These are phyloP conservation scores for Drosophila ogumai DNA, from an alignment of 1,140 invertebrate species.

Conservation along the genomic window DNA sequence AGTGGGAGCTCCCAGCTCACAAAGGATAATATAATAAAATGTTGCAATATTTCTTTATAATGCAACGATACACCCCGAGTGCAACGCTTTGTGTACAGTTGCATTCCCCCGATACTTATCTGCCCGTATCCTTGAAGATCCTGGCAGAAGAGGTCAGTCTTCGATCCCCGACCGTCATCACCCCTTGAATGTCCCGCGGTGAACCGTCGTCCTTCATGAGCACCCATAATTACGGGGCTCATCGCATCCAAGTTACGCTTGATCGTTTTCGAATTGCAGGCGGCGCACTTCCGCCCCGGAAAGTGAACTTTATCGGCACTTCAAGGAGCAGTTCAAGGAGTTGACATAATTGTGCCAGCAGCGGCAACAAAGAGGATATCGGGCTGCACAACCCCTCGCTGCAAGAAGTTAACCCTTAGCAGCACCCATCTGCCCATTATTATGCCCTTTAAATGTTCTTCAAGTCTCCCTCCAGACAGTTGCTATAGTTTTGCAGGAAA, in stretches of 20 bases:
- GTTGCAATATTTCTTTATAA: conserved; percentile 1
- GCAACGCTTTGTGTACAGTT: conserved; percentile 24
- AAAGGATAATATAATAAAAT: conserved; percentile 9
- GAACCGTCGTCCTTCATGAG: conserved; percentile 50
- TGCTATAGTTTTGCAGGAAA: conserved; percentile 58
- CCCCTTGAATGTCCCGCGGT: conserved; percentile 50
- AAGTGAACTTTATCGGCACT: conserved; percentile 47
- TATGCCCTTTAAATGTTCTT: background rate
- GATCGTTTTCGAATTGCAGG: conserved; percentile 80
- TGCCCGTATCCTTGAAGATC: conserved; percentile 43
- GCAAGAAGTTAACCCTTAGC: conserved; percentile 55
- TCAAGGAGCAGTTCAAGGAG: conserved; percentile 66
- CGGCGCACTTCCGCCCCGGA: conserved; percentile 64
- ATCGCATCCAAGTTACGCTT: conserved; percentile 69
- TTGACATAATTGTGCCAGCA: conserved; percentile 82
- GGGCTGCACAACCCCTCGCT: conserved; percentile 35
- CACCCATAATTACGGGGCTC: conserved; percentile 71
- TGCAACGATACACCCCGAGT: conserved; percentile 12
- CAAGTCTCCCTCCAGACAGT: conserved; percentile 40
- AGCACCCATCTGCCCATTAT: conserved; percentile 40
- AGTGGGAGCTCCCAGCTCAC: conserved; percentile 10
- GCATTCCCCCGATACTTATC: conserved; percentile 26
- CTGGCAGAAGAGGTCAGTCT: background rate
- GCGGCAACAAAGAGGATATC: conserved; percentile 6
- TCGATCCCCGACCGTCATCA: background rate